These are phyloP conservation scores for Apodemus sylvaticus DNA, from an alignment of 2,113 vertebrate species.

Conservation along the genomic window DNA sequence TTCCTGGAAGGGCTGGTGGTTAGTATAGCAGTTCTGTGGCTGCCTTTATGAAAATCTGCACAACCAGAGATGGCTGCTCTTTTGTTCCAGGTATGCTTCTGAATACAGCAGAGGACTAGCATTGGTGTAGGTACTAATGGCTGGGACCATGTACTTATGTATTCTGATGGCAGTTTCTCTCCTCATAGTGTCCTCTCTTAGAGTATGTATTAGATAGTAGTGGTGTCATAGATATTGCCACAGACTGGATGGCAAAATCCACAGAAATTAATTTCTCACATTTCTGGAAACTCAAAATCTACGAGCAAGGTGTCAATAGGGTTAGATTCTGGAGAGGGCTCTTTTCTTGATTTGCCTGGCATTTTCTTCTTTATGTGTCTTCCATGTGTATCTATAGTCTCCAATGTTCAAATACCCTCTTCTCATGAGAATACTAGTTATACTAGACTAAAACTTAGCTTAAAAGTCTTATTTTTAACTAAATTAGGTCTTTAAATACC, in stretches of 20 bases:
- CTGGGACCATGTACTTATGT: fast-evolving
- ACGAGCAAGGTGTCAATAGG: no score
- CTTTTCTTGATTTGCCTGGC: background rate
- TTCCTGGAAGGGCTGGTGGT: fast-evolving
- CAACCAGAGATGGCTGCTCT: background rate
- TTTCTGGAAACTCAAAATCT: background rate
- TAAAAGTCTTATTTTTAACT: background rate
- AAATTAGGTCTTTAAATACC: background rate
- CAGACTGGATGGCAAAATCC: background rate
- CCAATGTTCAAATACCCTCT: background rate
- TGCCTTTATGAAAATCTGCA: background rate
- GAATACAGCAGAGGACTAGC: background rate
- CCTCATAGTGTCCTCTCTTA: background rate
- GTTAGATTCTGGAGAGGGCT: background rate
- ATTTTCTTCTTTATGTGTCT: background rate
- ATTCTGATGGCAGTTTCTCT: background rate
- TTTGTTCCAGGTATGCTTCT: background rate
- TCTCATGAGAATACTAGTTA: background rate
- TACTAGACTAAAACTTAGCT: background rate
- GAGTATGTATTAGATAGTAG: no score
- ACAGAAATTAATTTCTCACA: background rate
- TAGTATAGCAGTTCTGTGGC: background rate
- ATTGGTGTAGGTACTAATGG: background rate
- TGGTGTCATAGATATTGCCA: no score
- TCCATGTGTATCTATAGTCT: background rate